Percentiles rank a stretch among this genome's conserved stretches.
These are phyloP conservation scores for Tragelaphus buxtoni DNA, from an alignment of 2,113 vertebrate species.

Conservation along the genomic window DNA sequence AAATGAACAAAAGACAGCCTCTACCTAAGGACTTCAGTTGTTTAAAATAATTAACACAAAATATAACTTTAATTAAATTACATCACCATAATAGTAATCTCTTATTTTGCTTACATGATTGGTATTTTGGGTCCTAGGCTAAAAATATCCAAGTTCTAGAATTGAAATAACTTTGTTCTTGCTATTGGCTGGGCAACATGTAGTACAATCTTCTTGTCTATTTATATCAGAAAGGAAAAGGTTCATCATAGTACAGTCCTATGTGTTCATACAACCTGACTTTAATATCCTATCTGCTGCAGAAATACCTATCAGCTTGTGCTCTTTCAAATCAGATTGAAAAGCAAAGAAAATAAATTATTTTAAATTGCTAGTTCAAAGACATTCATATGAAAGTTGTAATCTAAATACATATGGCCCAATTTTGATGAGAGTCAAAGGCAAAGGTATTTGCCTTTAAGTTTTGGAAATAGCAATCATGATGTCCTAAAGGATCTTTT, in stretches of 20 bases:
- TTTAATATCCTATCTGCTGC: slow-evolving; percentile 49
- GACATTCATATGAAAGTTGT: slow-evolving; percentile 32
- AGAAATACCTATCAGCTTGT: slow-evolving; percentile 58
- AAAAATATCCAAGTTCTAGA: slow-evolving; percentile 57
- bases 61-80: slow-evolving; percentile 40
- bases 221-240: slow-evolving; percentile 74
- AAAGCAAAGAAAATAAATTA: slow-evolving; percentile 34
- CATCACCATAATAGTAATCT: slow-evolving; percentile 31
- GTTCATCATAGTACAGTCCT: slow-evolving; percentile 74
- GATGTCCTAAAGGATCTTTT: not conserved
- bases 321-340: slow-evolving; percentile 68
- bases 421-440: not conserved
- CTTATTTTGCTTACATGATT: slow-evolving; percentile 74
- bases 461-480: not conserved
- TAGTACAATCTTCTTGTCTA: slow-evolving; percentile 76
- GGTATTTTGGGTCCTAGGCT: slow-evolving; percentile 66
- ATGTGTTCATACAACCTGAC: slow-evolving; percentile 73
- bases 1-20: slow-evolving; percentile 47
- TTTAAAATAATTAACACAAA: slow-evolving; percentile 59
- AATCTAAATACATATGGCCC: slow-evolving; percentile 9
- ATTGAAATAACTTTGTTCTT: slow-evolving; percentile 69
- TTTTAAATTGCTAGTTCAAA: slow-evolving; percentile 35
- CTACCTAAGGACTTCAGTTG: slow-evolving; percentile 45
- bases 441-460: not conserved
- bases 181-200: slow-evolving; percentile 64